Evolutionary conservation across 2,113 vertebrate genomes (phyloP).

Genomic region (Sitta europaea): DNA sequence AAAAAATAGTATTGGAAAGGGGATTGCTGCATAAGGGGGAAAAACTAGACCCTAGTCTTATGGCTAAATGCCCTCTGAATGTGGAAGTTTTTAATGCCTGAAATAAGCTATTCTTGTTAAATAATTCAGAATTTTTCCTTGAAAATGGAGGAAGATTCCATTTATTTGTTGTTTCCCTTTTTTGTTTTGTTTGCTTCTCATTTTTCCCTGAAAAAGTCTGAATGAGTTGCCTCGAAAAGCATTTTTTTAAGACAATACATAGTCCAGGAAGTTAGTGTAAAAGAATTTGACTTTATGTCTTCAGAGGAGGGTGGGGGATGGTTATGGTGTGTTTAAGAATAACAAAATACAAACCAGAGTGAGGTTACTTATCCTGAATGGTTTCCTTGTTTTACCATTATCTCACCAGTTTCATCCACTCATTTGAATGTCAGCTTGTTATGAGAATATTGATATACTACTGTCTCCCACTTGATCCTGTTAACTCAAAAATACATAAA

Average conservation of each 20-base stretch:
- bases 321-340: neutral
- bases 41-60: neutral
- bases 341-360: neutral
- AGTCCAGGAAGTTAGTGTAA: neutral
- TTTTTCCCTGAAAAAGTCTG: neutral
- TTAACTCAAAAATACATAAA: neutral
- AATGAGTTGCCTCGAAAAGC: neutral
- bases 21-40: neutral
- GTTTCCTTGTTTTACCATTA: neutral
- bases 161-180: neutral
- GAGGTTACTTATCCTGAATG: neutral
- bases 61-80: neutral
- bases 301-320: accelerated
- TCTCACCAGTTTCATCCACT: neutral
- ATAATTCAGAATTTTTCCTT: neutral
- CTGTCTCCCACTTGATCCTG: neutral
- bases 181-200: neutral
- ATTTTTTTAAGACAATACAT: neutral
- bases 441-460: neutral
- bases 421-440: neutral
- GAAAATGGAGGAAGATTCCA: neutral
- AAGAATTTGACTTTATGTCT: neutral
- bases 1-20: neutral
- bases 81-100: neutral
- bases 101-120: neutral